Conservation (phyloP, 2,113 vertebrate species). For the Mystacornis crossleyi region DNA sequence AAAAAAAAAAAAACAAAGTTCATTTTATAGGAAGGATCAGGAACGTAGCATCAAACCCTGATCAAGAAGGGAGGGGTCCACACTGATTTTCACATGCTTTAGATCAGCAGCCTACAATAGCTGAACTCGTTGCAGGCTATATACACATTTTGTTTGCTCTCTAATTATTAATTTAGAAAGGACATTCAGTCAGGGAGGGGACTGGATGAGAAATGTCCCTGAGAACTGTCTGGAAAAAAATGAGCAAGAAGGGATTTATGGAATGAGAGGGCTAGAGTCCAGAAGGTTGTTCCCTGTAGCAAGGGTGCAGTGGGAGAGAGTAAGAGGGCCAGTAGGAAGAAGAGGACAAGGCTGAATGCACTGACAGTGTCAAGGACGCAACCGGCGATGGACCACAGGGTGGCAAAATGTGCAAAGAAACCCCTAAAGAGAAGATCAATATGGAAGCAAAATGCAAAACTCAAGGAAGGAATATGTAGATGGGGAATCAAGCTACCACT, state of each 20-base stretch:
- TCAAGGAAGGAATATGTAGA: background rate
- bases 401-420: background rate
- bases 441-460: background rate
- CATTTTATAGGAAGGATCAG: background rate
- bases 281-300: background rate
- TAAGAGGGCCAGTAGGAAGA: background rate
- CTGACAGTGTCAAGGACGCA: background rate
- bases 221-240: background rate
- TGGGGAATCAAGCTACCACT: background rate
- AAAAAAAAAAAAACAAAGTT: background rate
- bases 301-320: background rate
- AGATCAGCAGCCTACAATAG: background rate
- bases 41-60: background rate
- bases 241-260: background rate
- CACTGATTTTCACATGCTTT: background rate
- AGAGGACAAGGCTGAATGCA: background rate
- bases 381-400: accelerated
- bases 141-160: constrained; percentile 25
- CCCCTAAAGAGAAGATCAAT: background rate
- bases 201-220: background rate
- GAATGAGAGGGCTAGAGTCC: background rate
- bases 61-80: background rate
- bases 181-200: background rate
- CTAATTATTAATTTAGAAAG: constrained; percentile 58
- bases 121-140: background rate